Base-by-base conservation (phyloP, 1,140 invertebrate species). In the Ruditapes philippinarum region DNA sequence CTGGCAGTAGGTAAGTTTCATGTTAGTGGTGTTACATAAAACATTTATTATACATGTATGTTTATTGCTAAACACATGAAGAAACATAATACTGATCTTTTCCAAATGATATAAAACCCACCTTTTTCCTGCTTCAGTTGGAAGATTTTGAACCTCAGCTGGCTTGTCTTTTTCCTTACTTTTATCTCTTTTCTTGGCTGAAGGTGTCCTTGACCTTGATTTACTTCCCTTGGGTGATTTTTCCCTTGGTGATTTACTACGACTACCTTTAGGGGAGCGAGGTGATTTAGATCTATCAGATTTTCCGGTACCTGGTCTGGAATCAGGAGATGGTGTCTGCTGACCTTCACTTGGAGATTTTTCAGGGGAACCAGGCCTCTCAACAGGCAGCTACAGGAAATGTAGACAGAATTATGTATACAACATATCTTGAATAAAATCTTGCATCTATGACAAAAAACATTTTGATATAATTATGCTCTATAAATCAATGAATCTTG, bases 191-290 rank as follows among this genome's bases (percentile, higher is more conserved):
- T 91, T 93, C 87, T 94, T 95, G 49, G 89, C 93, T 31, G 95
- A 94, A 40, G 95, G 93, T 65, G 92, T 94, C 51, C 91, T 92
- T 12, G 93, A 91, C 82, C 91, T 92, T 14, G 86, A 94, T 68
- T 92, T 92, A 65, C 90, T 88, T 68, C 93, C 93, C 68, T 94
- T 95, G 7, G 94, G 93, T 22, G 93, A 94, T 76, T 91, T 93
- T 82, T 76, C 74, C 57, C 90, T 51, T 12, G 92, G 91, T 33
- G 93, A 93, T 83, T 93, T 92, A 31, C 90, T 86, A 31, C 90
- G 65, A 38, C 91, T 79, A 11, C 84, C 84, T 73, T 86, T 89
- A 45, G 89, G 81, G 60, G 80, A 51, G 80, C 88, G 31, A 14
- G 84, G 83, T 25, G 92, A 93, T 54, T 91, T 93, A 36, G 93